Evolutionary conservation across 2,888 invertebrate species (phyloP), one percentile per base, ranked within the genome.

Genomic region (Aelia acuminata): DNA sequence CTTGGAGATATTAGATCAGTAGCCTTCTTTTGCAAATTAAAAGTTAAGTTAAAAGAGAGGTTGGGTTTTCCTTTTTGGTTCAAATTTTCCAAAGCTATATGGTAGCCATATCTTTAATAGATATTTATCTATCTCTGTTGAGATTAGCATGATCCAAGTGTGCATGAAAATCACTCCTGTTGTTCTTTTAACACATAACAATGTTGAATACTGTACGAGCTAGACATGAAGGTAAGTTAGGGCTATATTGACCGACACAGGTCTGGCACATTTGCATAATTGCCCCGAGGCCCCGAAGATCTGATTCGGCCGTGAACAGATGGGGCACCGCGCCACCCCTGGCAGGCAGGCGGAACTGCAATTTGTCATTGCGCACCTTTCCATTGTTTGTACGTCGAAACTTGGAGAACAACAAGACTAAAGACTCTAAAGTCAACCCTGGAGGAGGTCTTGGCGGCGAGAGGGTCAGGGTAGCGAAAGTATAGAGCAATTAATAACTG

Each of bases 341-440:
- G 63, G 63, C 63, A 70, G 63, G 63, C 63, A 70, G 63, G 22
- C 63, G 63, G 63, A 70, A 70, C 63, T 70, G 31, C 63, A 70
- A 70, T 70, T 70, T 70, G 63, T 70, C 63, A 70, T 70, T 20
- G 63, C 63, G 31, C 63, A 70, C 63, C 63, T 70, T 70, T 70
- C 63, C 63, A 70, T 70, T 70, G 63, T 70, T 70, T 70, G 63
- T 70, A 70, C 63, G 63, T 70, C 63, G 63, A 70, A 70, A 70
- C 63, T 70, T 70, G 35, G 63, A 31, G 57, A 57, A 57, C 57
- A 57, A 57, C 26, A 57, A 57, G 63, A 70, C 63, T 70, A 70
- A 70, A 70, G 63, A 70, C 63, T 70, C 63, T 70, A 70, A 70
- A 70, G 63, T 70, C 63, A 70, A 70, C 63, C 31, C 7, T 35